Evolutionary conservation across 2,888 invertebrate species (phyloP), one percentile per base, ranked within the genome.

Genomic region (Gastrophysa polygoni): DNA sequence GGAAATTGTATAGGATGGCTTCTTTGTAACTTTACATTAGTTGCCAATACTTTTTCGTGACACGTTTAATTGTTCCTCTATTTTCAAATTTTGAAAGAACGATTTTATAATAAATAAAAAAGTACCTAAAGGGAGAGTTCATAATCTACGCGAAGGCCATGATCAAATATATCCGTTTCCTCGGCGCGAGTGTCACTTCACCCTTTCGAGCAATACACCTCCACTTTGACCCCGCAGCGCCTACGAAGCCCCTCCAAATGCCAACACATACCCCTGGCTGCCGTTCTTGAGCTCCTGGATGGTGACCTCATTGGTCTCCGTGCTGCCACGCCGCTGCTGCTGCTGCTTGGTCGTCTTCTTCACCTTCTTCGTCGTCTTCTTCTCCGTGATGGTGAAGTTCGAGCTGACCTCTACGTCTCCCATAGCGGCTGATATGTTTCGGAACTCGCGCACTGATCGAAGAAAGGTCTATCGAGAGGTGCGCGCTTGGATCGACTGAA

Each of bases 401-500:
- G 92, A 91, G 86, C 92, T 91, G 72, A 91, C 88, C 83, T 94
- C 94, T 78, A 94, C 93, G 87, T 95, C 95, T 82, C 93, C 94
- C 95, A 95, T 95, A 84, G 49, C 57, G 60, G 47, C 2, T 20
- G 43, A 20, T 34, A 38, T 29, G 47, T 32, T 46, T 29, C 44
- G 50, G 60, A 57, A 70, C 66, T 66, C 68, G 68, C 68, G 38
- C 64, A 68, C 68, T 38, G 1, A 60, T 59, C 57, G 57, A 56
- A 32, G 38, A 14, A 8, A 14, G 38, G 38, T 38, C 38, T 38
- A 1, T 7, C 47, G 47, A 18, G 46, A 32, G 32, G 11, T 32
- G 11, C 32, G 32, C 32, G 32, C 11, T 11, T 32, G 8, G 32
- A 14, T 38, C 73, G 71, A 75, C 74, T 75, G 73, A 72, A 75